phyloP scores from a whole-genome alignment of 2,888 invertebrate species.

The Synanthedon tipuliformis region DNA sequence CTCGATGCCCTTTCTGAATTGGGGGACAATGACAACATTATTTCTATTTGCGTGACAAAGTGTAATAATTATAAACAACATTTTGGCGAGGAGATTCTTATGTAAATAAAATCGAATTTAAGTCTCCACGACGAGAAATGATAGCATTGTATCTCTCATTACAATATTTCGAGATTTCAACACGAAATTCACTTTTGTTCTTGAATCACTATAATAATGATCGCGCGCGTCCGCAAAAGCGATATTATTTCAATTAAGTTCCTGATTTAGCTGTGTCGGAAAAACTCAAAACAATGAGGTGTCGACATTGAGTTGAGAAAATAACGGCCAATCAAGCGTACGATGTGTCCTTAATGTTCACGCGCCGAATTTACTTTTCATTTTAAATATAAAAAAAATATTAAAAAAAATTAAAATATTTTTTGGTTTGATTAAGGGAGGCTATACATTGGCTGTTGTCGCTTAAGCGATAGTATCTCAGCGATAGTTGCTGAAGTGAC shows the following conservation, averaged over 20 bases:
- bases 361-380: too few species aligned
- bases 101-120: conserved; percentile 26
- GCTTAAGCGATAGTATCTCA: too few species aligned
- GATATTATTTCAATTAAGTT: conserved; percentile 63
- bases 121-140: conserved; percentile 26
- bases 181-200: conserved; percentile 59
- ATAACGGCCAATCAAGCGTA: conserved; percentile 52
- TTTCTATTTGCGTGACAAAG: conserved; percentile 1
- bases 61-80: conserved; percentile 1
- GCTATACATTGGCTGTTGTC: too few species aligned
- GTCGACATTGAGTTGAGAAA: conserved; percentile 45
- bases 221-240: conserved; percentile 48
- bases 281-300: conserved; percentile 63
- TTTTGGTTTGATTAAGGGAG: too few species aligned
- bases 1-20: conserved; percentile 16
- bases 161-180: conserved; percentile 57
- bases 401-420: too few species aligned
- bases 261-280: conserved; percentile 53
- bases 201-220: conserved; percentile 46
- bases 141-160: conserved; percentile 23
- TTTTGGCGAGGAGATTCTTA: conserved; percentile 2
- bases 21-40: conserved; percentile 7
- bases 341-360: conserved; percentile 26
- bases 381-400: too few species aligned
- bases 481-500: too few species aligned